Percentiles rank a stretch among this genome's conserved stretches.
These are phyloP conservation scores for Vesta saturnalis DNA, from an alignment of 2,888 invertebrate species.

Conservation along the genomic window DNA sequence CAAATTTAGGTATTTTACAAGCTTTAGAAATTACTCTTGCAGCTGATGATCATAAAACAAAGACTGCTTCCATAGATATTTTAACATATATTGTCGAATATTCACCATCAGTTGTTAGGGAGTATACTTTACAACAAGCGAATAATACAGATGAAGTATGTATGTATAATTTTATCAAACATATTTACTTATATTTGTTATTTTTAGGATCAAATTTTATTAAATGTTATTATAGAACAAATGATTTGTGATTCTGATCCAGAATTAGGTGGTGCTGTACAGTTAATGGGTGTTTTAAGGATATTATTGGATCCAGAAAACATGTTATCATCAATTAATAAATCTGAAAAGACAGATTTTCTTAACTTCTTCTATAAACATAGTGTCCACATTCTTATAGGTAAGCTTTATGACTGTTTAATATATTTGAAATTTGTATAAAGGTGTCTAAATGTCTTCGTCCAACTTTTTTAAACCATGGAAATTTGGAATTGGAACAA, in stretches of 20 bases:
- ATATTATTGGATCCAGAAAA: constrained; percentile 97
- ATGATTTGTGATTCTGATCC: constrained; percentile 97
- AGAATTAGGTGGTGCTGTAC: constrained; percentile 96
- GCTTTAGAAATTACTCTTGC: constrained; percentile 91
- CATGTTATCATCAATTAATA: constrained; percentile 92
- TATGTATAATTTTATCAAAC: constrained; percentile 19
- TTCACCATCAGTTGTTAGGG: constrained; percentile 96
- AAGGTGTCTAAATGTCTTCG: too few species aligned
- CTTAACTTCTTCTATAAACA: constrained; percentile 98
- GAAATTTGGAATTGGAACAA: too few species aligned
- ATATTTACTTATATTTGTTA: constrained; percentile 23
- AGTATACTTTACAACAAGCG: constrained; percentile 94
- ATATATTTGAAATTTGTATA: too few species aligned
- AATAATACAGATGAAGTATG: constrained; percentile 88
- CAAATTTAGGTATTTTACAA: constrained; percentile 86
- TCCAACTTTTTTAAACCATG: too few species aligned
- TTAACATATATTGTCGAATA: constrained; percentile 98
- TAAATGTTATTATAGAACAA: constrained; percentile 98
- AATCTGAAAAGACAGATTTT: constrained; percentile 98
- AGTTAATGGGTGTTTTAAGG: constrained; percentile 93
- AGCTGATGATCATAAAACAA: constrained; percentile 93
- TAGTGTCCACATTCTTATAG: constrained; percentile 95
- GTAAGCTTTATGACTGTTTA: constrained; percentile 65
- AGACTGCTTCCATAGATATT: constrained; percentile 97
- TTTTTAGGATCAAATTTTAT: constrained; percentile 88